Base-by-base conservation (phyloP, 2,888 invertebrate species). In the Pocota personata region DNA sequence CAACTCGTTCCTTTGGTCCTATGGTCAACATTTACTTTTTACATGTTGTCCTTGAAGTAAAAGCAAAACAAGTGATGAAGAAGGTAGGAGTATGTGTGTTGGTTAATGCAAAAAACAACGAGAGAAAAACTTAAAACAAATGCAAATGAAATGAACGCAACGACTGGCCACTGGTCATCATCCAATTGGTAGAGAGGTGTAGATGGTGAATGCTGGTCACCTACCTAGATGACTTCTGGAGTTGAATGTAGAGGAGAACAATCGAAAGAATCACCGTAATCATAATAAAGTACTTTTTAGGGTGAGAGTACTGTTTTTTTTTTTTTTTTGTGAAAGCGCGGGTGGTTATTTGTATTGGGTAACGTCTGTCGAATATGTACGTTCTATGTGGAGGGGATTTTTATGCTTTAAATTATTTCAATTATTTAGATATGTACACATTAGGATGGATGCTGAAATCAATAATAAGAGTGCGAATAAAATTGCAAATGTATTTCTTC, bases 31-130 rank as follows among this genome's bases (percentile, higher is more conserved):
- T 86, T 86, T 86, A 72, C 86, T 86, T 86, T 84, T 86, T 86
- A 86, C 86, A 86, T 86, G 86, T 86, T 86, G 82, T 86, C 86
- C 86, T 86, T 86, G 86, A 86, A 86, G 86, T 86, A 86, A 86
- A 77, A 86, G 86, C 76, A 86, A 86, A 82, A 86, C 86, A 86
- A 86, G 66, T 32, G 30, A 58, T 8, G 71, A 82, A 82, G 76
- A 86, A 76, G 80, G 76, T 48, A 66, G 27, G 80, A 67, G 66
- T 66, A 67, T 76, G 86, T 82, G 82, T 86, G 75, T 62, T 82
- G 80, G 82, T 86, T 80, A 82, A 86, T 86, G 82, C 76, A 82
- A 86, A 86, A 86, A 82, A 86, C 71, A 64, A 86, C 76, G 35
- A 72, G 37, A 48, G 76, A 64, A 72, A 80, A 82, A 86, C 86